phyloP scores from a whole-genome alignment of 2,113 vertebrate genomes.

The Isurus oxyrinchus region DNA sequence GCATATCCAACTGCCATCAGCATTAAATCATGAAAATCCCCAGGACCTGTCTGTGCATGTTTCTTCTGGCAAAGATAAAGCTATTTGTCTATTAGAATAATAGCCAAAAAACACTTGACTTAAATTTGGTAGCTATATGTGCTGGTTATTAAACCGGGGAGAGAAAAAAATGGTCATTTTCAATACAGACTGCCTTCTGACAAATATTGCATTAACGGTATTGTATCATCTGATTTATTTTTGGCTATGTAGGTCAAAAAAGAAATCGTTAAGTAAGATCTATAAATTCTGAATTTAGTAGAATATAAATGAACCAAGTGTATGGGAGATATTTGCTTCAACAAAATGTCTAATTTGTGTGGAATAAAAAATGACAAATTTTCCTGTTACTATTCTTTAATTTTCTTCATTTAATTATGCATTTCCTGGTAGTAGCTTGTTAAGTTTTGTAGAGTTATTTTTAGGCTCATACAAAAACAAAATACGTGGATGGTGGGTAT shows the following conservation, averaged over 20 bases:
- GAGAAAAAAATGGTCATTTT: neutral
- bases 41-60: slow-evolving; percentile 27
- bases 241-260: neutral
- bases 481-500: no score
- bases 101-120: neutral
- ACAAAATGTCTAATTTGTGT: neutral
- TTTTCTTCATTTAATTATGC: neutral
- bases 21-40: slow-evolving; percentile 32
- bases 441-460: neutral
- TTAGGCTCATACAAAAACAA: neutral
- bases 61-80: slow-evolving; percentile 21
- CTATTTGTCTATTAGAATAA: slow-evolving; percentile 29
- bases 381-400: neutral
- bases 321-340: neutral
- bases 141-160: slow-evolving; percentile 14
- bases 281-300: neutral
- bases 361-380: neutral
- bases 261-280: neutral
- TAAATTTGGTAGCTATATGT: neutral
- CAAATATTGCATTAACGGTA: neutral
- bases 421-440: neutral
- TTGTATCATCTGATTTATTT: slow-evolving; percentile 3
- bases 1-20: slow-evolving; percentile 29
- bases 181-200: neutral
- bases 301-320: neutral